Evolutionary conservation across 2,888 invertebrate genomes (phyloP).

Genomic region (Dysmachus trigonus): DNA sequence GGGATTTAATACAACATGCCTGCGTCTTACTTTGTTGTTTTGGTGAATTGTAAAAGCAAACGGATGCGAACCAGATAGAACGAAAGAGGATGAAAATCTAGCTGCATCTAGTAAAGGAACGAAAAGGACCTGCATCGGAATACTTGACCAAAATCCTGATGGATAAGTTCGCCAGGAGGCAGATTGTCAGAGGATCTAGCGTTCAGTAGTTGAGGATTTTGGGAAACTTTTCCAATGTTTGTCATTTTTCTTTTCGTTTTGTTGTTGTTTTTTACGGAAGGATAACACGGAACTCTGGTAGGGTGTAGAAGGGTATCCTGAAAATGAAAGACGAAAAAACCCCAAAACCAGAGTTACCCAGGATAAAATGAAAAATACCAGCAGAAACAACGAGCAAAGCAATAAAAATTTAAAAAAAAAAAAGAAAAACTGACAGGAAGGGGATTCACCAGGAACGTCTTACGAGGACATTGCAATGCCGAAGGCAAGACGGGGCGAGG

Average conservation of each 20-base stretch:
- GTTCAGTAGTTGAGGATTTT: not conserved
- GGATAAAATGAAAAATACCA: conserved; percentile 12
- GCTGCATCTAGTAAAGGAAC: not conserved
- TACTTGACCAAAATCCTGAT: conserved; percentile 5
- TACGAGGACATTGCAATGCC: not conserved
- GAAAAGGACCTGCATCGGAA: not conserved
- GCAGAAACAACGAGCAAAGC: not conserved
- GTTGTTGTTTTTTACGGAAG: not conserved
- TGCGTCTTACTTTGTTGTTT: conserved; percentile 9
- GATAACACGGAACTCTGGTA: not conserved
- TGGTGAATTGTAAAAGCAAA: not conserved
- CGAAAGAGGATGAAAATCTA: not conserved
- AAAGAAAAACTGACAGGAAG: not conserved
- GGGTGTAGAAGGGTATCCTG: not conserved
- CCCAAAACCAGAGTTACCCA: not conserved
- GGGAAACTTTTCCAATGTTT: not conserved
- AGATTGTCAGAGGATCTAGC: conserved; percentile 6
- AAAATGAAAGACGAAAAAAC: not conserved
- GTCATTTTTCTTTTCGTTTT: not conserved
- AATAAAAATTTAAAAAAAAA: conserved; percentile 12
- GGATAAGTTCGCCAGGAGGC: conserved; percentile 11
- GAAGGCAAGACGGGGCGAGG: not conserved
- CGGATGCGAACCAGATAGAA: not conserved
- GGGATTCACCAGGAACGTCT: not conserved
- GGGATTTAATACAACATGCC: conserved; percentile 1